Evolutionary conservation across 2,113 vertebrate genomes (phyloP), one percentile per base, ranked within the genome.

Genomic region (Pelusios castaneus): DNA sequence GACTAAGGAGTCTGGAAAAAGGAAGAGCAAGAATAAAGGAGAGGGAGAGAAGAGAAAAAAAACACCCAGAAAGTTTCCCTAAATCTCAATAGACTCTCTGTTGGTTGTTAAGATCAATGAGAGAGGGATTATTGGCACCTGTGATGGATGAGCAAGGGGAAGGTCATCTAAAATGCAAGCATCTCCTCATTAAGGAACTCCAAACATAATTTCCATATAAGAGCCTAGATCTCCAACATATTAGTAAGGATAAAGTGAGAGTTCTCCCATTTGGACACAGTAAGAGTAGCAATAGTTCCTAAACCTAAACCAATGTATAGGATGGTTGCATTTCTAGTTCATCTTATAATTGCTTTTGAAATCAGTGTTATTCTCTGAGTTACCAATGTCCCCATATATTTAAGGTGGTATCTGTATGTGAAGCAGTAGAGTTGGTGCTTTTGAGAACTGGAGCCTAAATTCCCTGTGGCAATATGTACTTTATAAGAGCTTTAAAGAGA

Each of bases 221-320:
- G 49, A 4, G 3, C 41, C 13, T 11, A 73, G 13, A 47, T 31
- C 67, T 52, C 47, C 47, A 10, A 38, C 12, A n/a, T 1, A 0
- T 10, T 12, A 25, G 13, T n/a, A 41, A 0, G 0, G 12, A 34
- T 91, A 19, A 54, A 34, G 76, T 19, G 14, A 93, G 7, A 3
- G 73, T 60, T 67, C 1, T 0, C 22, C 45, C 47, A 84, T 27
- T 79, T 58, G 29, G 52, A 75, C n/a, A 79, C 78, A 17, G 63
- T 1, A 1, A 17, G 21, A 10, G 63, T 10, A 80, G 51, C 25
- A 56, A 55, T 81, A 55, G 16, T 80, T 80, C 31, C 8, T n/a
- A 77, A 54, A 31, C 31, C 8, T n/a, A 77, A 54, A 31, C 52
- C 17, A 24, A 38, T 43, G 51, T 1, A 1, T 11, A 82, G 58